These are phyloP conservation scores for Dryococelus australis DNA, from an alignment of 2,888 invertebrate species.

Conservation along the genomic window DNA sequence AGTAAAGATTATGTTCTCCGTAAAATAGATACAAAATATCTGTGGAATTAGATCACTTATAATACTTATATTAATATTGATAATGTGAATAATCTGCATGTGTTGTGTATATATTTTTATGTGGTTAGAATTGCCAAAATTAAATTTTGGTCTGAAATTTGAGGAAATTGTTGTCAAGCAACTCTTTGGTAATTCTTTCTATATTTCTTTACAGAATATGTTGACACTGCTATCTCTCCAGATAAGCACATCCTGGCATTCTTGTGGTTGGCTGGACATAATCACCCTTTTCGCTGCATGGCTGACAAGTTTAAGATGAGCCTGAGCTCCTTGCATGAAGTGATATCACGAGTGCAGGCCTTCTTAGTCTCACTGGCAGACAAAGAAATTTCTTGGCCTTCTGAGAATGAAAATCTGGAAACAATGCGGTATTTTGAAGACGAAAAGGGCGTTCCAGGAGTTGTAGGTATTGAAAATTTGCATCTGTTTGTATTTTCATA, in stretches of 20 bases:
- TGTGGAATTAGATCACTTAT: too few species aligned
- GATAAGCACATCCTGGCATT: not conserved
- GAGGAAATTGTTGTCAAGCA: too few species aligned
- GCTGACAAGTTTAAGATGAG: conserved; percentile 10
- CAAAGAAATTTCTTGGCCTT: not conserved
- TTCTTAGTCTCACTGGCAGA: not conserved
- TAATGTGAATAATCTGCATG: too few species aligned
- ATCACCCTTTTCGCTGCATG: conserved; percentile 10
- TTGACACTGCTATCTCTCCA: not conserved
- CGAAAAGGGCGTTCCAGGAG: not conserved
- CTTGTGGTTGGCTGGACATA: not conserved
- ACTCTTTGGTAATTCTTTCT: too few species aligned
- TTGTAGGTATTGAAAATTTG: not conserved
- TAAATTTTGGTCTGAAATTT: too few species aligned
- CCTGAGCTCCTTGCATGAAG: not conserved
- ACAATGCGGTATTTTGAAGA: not conserved
- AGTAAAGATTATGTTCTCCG: too few species aligned
- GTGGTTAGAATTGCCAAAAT: too few species aligned
- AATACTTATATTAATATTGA: too few species aligned
- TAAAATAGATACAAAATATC: too few species aligned
- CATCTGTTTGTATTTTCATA: too few species aligned
- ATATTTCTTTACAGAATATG: not conserved
- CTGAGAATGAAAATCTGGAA: not conserved
- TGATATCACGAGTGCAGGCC: not conserved
- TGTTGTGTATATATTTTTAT: too few species aligned